These are phyloP conservation scores for Hapalemur alaotrensis DNA, from an alignment of 2,797 vertebrate species.

Conservation along the genomic window DNA sequence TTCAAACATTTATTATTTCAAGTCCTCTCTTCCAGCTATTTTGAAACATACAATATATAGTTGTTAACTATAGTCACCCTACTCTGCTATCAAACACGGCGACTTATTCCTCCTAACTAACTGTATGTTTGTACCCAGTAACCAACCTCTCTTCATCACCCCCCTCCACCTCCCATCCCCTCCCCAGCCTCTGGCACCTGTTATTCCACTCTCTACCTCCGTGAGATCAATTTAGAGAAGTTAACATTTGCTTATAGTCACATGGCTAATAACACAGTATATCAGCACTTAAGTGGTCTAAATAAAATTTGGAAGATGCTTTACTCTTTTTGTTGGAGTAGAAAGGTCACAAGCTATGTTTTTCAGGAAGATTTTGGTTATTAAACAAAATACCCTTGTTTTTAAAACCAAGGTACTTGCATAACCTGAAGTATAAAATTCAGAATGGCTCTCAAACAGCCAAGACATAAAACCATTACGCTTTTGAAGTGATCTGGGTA, in stretches of 20 bases:
- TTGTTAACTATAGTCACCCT: background rate
- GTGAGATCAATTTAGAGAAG: background rate
- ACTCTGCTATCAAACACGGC: background rate
- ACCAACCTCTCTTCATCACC: background rate
- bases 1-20: background rate
- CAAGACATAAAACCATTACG: background rate
- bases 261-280: background rate
- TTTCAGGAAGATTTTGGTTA: background rate
- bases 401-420: background rate
- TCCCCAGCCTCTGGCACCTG: background rate
- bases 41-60: background rate
- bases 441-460: background rate
- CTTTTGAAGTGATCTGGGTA: slow-evolving; percentile 13
- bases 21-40: background rate
- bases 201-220: background rate
- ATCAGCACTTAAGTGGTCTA: background rate
- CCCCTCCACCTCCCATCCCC: no score
- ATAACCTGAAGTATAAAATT: background rate
- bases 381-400: background rate
- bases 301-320: background rate
- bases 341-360: background rate
- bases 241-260: background rate
- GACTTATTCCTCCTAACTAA: background rate
- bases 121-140: background rate
- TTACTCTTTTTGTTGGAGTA: background rate